Evolutionary conservation across 2,888 invertebrate species (phyloP), one percentile per base, ranked within the genome.

Genomic region (Sinopyrophorus schimmeli): DNA sequence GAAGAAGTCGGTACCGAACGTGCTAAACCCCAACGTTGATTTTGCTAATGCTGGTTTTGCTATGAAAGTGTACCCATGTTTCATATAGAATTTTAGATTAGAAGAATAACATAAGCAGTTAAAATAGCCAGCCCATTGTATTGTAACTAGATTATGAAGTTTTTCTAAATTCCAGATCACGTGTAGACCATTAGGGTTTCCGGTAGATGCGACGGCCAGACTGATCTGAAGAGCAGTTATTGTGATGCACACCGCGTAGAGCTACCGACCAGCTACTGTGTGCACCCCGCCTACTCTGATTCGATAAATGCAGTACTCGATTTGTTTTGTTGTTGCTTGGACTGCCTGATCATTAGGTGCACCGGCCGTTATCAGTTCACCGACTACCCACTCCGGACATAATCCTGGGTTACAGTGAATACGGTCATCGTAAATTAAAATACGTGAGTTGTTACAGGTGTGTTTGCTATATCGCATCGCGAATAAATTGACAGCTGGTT

Each of bases 131-230:
- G 59, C 61, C 66, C 67, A 68, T 69, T 69, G 69, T 69, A 69
- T 70, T 68, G 65, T 67, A 65, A 69, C 62, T 67, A 67, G 68
- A 67, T 67, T 66, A 66, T 61, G 60, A 57, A 55, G 60, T 62
- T 63, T 68, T 66, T 69, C 67, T 68, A 67, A 68, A 68, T 68
- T 68, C 69, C 69, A 68, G 68, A 70, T 72, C 71, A 72, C 72
- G 72, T 72, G 71, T 69, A 68, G 64, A 62, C 71, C 71, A 72
- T 72, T 71, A 72, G 68, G 69, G 70, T 64, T 72, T 71, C 71
- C 70, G 70, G 70, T 69, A 64, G 64, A 57, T 59, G 35, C 50
- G 47, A 53, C 42, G 53, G 53, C 58, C 46, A 52, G 52, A 48
- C 50, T 47, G 55, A 58, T 53, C 52, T 51, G 53, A 49, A 53